Evolutionary conservation across 2,113 vertebrate genomes (phyloP).

Genomic region (Dendrocopos noguchii): DNA sequence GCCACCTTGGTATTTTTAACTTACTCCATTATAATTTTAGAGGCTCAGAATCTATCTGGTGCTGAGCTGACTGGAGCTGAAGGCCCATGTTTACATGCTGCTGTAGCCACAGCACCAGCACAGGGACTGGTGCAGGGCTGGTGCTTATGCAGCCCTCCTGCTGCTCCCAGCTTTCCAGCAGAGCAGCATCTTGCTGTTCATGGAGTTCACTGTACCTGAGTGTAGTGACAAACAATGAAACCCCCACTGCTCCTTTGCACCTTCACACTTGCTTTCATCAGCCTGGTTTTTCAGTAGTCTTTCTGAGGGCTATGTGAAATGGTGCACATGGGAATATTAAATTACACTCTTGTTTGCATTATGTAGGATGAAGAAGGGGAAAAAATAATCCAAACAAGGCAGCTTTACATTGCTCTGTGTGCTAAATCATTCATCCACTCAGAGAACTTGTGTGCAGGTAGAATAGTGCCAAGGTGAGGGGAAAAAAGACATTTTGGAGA

Average conservation of each 20-base stretch:
- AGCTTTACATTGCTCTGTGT: background rate
- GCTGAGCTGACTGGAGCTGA: background rate
- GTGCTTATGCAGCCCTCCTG: background rate
- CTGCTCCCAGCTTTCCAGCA: background rate
- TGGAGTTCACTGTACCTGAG: constrained; percentile 6
- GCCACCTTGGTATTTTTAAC: constrained; percentile 23
- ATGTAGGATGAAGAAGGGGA: background rate
- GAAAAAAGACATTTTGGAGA: background rate
- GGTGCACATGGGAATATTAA: background rate
- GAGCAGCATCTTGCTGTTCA: background rate
- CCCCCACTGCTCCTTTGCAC: background rate
- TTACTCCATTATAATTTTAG: constrained; percentile 11
- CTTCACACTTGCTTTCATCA: background rate
- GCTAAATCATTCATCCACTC: background rate
- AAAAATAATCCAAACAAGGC: background rate
- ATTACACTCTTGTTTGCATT: background rate
- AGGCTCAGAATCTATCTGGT: background rate
- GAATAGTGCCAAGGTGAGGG: constrained; percentile 9
- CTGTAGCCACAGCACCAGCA: background rate
- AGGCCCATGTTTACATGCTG: background rate
- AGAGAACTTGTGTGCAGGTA: constrained; percentile 22
- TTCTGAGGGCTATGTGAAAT: background rate
- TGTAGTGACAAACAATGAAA: background rate
- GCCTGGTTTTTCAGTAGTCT: background rate
- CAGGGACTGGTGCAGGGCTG: background rate